Conservation (phyloP, 2,888 invertebrate species). For the Perizoma affinitatum region DNA sequence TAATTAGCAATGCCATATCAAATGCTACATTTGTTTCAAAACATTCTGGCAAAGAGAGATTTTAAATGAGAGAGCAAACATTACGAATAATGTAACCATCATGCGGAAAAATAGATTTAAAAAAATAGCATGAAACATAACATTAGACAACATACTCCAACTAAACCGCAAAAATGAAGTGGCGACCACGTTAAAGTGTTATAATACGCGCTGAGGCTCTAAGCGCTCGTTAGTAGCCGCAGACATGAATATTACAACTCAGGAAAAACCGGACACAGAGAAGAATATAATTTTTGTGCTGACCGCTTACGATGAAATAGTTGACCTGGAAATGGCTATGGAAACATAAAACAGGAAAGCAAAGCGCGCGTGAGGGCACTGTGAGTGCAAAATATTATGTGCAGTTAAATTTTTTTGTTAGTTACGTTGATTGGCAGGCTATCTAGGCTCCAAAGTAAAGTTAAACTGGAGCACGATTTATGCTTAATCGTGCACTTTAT, state of each 20-base stretch:
- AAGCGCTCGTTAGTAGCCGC: conserved; percentile 42
- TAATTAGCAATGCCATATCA: conserved; percentile 34
- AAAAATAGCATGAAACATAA: conserved; percentile 4
- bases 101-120: conserved; percentile 4
- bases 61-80: not conserved
- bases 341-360: conserved; percentile 1
- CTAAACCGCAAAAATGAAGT: conserved; percentile 28
- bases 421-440: too few species aligned
- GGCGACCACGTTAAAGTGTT: conserved; percentile 25
- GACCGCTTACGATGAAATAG: conserved; percentile 13
- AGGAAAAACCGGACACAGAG: conserved; percentile 20
- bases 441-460: too few species aligned
- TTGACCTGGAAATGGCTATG: conserved; percentile 11
- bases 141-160: conserved; percentile 10
- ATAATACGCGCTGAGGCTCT: conserved; percentile 29
- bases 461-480: too few species aligned
- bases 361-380: too few species aligned
- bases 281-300: conserved; percentile 20
- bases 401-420: too few species aligned
- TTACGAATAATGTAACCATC: not conserved
- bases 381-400: too few species aligned
- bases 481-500: too few species aligned
- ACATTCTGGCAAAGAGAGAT: conserved; percentile 8
- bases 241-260: conserved; percentile 41
- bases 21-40: conserved; percentile 25